Evolutionary conservation across 2,888 invertebrate genomes (phyloP).

Genomic region (Chironomus tentans): DNA sequence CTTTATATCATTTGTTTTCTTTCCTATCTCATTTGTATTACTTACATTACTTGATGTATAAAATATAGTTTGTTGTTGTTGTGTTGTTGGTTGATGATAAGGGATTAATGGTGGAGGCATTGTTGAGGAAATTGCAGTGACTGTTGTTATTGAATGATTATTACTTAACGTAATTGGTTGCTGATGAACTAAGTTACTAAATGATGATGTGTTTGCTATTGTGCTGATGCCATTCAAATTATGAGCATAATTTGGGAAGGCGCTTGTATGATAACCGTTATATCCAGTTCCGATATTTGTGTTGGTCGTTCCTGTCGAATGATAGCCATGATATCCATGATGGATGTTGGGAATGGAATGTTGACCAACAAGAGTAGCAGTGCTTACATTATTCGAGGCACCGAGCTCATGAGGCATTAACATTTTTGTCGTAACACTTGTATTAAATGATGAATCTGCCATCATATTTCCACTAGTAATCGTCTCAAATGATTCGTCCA

Average conservation of each 20-base stretch:
- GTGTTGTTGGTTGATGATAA: not conserved
- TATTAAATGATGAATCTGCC: constrained; percentile 1
- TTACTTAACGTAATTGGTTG: not conserved
- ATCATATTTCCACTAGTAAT: not conserved
- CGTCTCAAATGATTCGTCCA: not conserved
- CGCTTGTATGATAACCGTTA: constrained; percentile 14
- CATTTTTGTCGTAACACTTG: constrained; percentile 27
- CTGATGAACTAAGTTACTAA: constrained; percentile 20
- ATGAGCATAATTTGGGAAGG: constrained; percentile 5
- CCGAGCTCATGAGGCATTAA: constrained; percentile 41
- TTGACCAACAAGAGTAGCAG: constrained; percentile 12
- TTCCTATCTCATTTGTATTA: not conserved
- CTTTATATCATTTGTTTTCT: too few species aligned
- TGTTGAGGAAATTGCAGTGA: not conserved
- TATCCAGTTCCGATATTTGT: not conserved
- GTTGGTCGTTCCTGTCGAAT: not conserved
- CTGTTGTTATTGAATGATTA: not conserved
- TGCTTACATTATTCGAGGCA: constrained; percentile 32
- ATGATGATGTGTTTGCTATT: not conserved
- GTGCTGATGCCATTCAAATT: not conserved
- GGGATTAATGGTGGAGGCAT: not conserved
- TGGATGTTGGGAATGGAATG: constrained; percentile 18
- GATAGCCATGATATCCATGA: not conserved
- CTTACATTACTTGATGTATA: not conserved
- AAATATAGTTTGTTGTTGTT: not conserved